phyloP scores from a whole-genome alignment of 1,140 invertebrate genomes.

The Nasonia vitripennis region DNA sequence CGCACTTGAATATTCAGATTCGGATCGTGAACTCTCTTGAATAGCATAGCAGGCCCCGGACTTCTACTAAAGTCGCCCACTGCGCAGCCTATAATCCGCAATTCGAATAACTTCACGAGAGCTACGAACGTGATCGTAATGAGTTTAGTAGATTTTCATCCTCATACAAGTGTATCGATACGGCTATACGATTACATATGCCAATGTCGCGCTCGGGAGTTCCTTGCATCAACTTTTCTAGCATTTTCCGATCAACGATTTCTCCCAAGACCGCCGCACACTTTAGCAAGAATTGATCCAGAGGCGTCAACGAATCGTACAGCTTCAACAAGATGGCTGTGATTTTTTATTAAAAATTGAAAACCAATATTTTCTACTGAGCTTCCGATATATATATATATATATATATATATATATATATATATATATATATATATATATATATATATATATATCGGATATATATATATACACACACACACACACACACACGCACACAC shows the following conservation, averaged over 20 bases:
- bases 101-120: constrained; percentile 77
- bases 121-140: constrained; percentile 64
- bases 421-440: no score
- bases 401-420: no score
- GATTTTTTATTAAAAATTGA: neutral
- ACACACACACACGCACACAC: no score
- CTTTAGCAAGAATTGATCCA: constrained; percentile 79
- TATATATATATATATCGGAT: no score
- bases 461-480: no score
- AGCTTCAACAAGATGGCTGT: constrained; percentile 77
- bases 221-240: constrained; percentile 74
- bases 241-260: constrained; percentile 76
- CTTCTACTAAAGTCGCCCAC: constrained; percentile 75
- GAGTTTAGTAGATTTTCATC: neutral
- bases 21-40: constrained; percentile 12
- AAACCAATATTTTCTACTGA: neutral
- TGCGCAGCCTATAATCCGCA: constrained; percentile 77
- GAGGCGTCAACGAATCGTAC: constrained; percentile 77
- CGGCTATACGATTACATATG: constrained; percentile 65
- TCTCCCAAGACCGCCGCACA: constrained; percentile 78
- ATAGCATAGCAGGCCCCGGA: constrained; percentile 42
- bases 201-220: constrained; percentile 72
- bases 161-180: neutral
- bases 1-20: constrained; percentile 44
- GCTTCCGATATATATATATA: neutral